Base-by-base conservation (phyloP, 2,113 vertebrate species). In the Phyllopteryx taeniolatus region DNA sequence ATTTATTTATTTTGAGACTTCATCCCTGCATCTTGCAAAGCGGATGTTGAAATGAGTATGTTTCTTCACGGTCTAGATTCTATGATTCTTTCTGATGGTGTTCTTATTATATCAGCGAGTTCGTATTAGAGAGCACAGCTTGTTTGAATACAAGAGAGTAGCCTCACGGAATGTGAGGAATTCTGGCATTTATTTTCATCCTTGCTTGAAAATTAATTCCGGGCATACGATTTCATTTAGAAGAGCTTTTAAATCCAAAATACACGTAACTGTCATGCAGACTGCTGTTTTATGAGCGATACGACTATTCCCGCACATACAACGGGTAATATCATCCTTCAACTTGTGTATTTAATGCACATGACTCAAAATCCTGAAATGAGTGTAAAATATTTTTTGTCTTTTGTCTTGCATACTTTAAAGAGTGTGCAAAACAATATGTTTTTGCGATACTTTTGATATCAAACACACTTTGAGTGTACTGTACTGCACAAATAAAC, bases 141-240 rank as follows among this genome's bases (percentile, higher is more conserved):
- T 75, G 85, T 77, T 79, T 89, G 90, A 83, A 88, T 90, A 83
- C 79, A 83, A 79, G 77, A 86, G 77, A 81, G 79, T 53, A 77
- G 74, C 80, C 72, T 86, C 27, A 60, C 82, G 86, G 54, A 91
- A 90, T 91, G 90, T 85, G 72, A 86, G 77, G 80, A 85, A 88
- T 91, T 78, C 74, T 86, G 73, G 87, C 78, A 79, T 91, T 89
- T 90, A 86, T 85, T 91, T 87, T 80, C 74, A 79, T 85, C 83
- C 68, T 68, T 60, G 61, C 79, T 66, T 79, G 78, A 87, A 91
- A 88, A 90, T 83, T 62, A 79, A 65, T 59, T 80, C 63, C 4
- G 72, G 72, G 71, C 79, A 86, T 85, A 54, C 85, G 85, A 85
- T 89, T 83, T 86, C 79, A 78, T 90, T 88, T 89, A 92, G 71